Evolutionary conservation across 2,797 vertebrate species (phyloP).

Genomic region (Threskiornis aethiopicus): DNA sequence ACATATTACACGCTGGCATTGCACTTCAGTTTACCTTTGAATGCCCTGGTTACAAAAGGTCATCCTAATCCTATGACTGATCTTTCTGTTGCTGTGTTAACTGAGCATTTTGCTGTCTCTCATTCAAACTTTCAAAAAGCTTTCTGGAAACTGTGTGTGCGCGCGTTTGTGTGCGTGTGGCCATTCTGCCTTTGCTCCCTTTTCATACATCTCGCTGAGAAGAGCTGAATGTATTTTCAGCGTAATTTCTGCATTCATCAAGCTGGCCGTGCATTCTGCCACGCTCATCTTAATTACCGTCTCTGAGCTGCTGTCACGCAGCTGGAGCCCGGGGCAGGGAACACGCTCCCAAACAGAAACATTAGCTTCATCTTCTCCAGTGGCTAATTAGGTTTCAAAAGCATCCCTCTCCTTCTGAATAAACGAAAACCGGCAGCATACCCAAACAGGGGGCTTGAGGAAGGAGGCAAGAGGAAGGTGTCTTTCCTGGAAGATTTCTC

Average conservation of each 20-base stretch:
- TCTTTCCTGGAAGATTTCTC: background rate
- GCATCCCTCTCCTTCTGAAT: background rate
- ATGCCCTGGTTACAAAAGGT: constrained; percentile 22
- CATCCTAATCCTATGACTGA: background rate
- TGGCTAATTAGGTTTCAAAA: constrained; percentile 39
- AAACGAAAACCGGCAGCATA: constrained; percentile 10
- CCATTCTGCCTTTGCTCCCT: background rate
- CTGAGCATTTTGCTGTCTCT: background rate
- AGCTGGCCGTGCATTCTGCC: background rate
- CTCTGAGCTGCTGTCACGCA: constrained; percentile 25
- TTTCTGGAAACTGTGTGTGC: background rate
- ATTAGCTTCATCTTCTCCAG: constrained; percentile 5
- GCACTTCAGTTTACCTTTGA: constrained; percentile 20
- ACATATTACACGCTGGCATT: background rate
- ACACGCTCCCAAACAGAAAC: background rate
- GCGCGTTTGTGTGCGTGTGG: background rate
- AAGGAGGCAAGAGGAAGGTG: background rate
- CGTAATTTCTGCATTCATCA: background rate
- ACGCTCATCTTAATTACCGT: constrained; percentile 7
- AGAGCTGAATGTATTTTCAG: background rate
- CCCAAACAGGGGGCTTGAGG: background rate
- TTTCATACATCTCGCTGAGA: background rate
- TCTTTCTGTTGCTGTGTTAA: background rate
- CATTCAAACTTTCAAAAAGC: constrained; percentile 34
- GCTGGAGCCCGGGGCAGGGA: constrained; percentile 14